Percentiles rank a stretch among this genome's conserved stretches.
These are phyloP conservation scores for Idaea aversata DNA, from an alignment of 2,888 invertebrate genomes.

Conservation along the genomic window DNA sequence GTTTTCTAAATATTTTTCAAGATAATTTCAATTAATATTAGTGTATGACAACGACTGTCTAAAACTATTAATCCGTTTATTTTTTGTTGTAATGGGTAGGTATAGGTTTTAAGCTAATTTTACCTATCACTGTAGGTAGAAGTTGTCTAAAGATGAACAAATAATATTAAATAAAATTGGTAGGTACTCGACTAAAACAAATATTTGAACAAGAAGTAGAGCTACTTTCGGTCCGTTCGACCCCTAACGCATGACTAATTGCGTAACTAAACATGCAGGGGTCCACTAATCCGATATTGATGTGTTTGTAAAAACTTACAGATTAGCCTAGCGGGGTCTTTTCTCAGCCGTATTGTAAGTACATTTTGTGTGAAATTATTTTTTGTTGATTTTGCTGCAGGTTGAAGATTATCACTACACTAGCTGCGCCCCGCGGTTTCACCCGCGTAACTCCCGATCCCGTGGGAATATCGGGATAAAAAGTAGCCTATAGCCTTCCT, in stretches of 20 bases:
- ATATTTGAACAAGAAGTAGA: conserved; percentile 31
- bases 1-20: conserved; percentile 11
- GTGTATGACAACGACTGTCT: conserved; percentile 4
- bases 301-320: conserved; percentile 79
- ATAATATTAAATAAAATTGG: background rate
- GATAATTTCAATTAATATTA: background rate
- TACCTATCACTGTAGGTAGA: background rate
- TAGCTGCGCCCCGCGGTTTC: no score
- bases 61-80: conserved; percentile 2
- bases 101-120: background rate
- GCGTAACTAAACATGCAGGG: conserved; percentile 74
- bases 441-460: no score
- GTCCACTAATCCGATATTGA: conserved; percentile 75
- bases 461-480: no score
- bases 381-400: conserved; percentile 19
- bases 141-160: background rate
- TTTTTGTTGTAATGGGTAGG: background rate
- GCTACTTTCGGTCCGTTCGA: conserved; percentile 29
- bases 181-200: background rate
- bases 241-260: conserved; percentile 69
- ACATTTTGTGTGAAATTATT: conserved; percentile 17
- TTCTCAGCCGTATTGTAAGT: conserved; percentile 1
- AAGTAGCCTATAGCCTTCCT: no score
- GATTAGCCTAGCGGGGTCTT: conserved; percentile 47
- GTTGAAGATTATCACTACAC: conserved; percentile 8